Evolutionary conservation across 2,797 vertebrate genomes (phyloP).

Genomic region (Propithecus perrieri): DNA sequence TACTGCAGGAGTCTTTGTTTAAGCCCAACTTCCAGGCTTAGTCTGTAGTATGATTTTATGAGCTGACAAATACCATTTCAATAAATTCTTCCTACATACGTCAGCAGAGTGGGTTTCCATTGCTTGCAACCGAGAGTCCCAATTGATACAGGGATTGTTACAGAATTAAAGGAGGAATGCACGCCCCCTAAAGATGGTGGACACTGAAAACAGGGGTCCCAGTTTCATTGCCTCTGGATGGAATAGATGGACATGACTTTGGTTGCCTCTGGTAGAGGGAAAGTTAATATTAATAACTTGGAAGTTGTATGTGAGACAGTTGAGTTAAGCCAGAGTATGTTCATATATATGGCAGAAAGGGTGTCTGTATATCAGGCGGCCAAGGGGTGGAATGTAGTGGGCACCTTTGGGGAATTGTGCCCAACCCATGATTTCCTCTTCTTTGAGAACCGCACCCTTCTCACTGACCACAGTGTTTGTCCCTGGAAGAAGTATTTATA

Average conservation of each 20-base stretch:
- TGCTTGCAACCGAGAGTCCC: not conserved
- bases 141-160: fast-evolving
- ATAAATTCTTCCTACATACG: fast-evolving
- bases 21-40: not conserved
- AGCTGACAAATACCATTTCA: not conserved
- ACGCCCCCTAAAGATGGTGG: no score
- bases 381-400: fast-evolving
- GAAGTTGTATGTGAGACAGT: not conserved
- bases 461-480: not conserved
- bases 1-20: not conserved
- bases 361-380: fast-evolving
- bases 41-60: not conserved
- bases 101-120: not conserved
- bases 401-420: not conserved
- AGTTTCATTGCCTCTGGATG: fast-evolving
- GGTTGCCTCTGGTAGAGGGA: not conserved
- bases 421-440: not conserved
- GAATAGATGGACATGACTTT: not conserved
- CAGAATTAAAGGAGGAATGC: not conserved
- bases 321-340: not conserved
- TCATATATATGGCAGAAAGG: not conserved
- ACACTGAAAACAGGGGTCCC: not conserved
- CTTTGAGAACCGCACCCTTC: not conserved
- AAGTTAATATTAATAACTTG: no score
- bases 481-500: not conserved